Evolutionary conservation across 2,113 vertebrate species (phyloP), one percentile per base, ranked within the genome.

Genomic region (Oryctolagus cuniculus): DNA sequence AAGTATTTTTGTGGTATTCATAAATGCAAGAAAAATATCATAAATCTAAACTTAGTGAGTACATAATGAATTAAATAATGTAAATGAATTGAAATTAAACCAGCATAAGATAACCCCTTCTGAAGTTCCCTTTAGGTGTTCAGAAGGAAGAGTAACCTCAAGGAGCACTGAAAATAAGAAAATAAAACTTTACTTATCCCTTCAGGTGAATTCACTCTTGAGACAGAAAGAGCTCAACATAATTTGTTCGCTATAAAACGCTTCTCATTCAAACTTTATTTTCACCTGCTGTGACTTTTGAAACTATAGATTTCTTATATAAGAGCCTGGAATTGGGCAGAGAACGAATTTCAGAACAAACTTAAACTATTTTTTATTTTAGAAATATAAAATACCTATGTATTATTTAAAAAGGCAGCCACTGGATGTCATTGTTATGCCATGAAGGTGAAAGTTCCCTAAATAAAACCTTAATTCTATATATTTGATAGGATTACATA

Each of bases 381-480:
- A 94, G 49, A 91, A 94, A 38, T 78, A 89, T 70, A 63, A 90
- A 81, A 27, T 94, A 88, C 36, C 21, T 85, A 90, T 36, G 51
- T 79, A 97, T 97, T 97, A 96, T 93, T 96, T 94, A 98, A 97
- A 85, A 44, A 93, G 66, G 5, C 80, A 97, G 91, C 94, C 98
- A 98, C 96, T 97, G 97, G 95, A 97, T 97, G 94, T 97, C 96
- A 98, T 98, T 97, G 89, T 97, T 97, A 97, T 98, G 97, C 95
- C 81, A 96, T 70, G 80, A 73, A 97, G 97, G 89, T 16, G 34
- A 73, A 97, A 86, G 0, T 53, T 90, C 90, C 25, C 49, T 67
- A 84, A 92, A 29, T 29, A 92, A 92, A 96, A 96, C 24, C 2
- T 95, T 95, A 69, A 31, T 8, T 27, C 16, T 55, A 64, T 89